Evolutionary conservation across 2,888 invertebrate genomes (phyloP), one percentile per base, ranked within the genome.

Genomic region (Cryptops parisi): DNA sequence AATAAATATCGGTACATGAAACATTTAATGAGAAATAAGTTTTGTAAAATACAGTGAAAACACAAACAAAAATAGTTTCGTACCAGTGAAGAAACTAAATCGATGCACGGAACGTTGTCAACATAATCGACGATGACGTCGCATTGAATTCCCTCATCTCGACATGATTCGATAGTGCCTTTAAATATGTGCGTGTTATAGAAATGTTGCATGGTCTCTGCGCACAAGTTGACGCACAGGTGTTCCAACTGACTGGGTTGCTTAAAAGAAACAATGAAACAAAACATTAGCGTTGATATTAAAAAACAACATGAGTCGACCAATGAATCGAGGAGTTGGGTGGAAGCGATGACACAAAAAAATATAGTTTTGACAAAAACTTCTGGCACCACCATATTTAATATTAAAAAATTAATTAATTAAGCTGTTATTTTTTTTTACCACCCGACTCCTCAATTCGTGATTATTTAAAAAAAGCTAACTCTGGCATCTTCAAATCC

Each of bases 141-240:
- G 67, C 84, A 84, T 52, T 81, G 77, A 61, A 93, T 89, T 49
- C 89, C 89, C 73, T 93, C 91, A 68, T 93, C 93, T 57, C 88
- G 78, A 65, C 91, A 90, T 52, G 91, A 88, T 72, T 93, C 91
- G 59, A 88, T 84, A 60, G 87, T 84, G 22, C 88, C 86, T 70
- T 91, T 91, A 72, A 94, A 93, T 62, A 93, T 89, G 71, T 93
- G 91, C 52, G 91, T 93, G 71, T 91, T 94, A 75, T 93, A 94
- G 70, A 91, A 93, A 70, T 93, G 93, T 69, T 94, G 93, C 88
- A 94, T 89, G 27, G 91, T 91, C 73, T 94, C 94, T 0, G 93
- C 90, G 71, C 91, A 91, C 57, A 94, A 74, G 72, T 94, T 94
- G 63, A 90, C 89, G 72, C 93, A 93, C 55, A 94, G 74, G 68